Evolutionary conservation across 2,888 invertebrate species (phyloP), one percentile per base, ranked within the genome.

Genomic region (Sinhomidia bicolor): DNA sequence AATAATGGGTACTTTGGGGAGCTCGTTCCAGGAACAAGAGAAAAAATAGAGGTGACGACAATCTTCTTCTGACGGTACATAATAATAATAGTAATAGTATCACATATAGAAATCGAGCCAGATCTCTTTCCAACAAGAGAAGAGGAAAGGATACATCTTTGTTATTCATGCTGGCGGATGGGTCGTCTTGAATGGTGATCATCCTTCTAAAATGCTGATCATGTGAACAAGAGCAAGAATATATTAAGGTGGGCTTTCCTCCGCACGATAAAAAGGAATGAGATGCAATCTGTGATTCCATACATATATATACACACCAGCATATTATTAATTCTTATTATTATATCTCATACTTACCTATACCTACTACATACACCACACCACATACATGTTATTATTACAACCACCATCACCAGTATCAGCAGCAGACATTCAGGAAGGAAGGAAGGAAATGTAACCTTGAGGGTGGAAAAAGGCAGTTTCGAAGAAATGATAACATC

Each of bases 201-300:
- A 47, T 85, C 29, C 80, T 86, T 41, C 79, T 10, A 87, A 87
- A 76, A 87, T 87, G 87, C 87, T 87, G 87, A 87, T 87, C 87
- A 54, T 82, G 87, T 87, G 71, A 81, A 87, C 17, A 87, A 47
- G 76, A 78, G 14, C 32, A 54, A n/a, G 54, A 78, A 78, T 78
- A 78, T 44, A 54, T 78, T 54, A 78, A 78, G 76, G 76, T 78
- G 54, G 76, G 51, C 12, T 78, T 78, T 17, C 47, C 47, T 1
- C 20, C 32, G n/a, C 54, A 32, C 76, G 32, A 78, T 78, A 78
- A 78, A 78, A 78, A 78, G 12, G 76, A 78, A 78, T 78, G 54
- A 54, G 76, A 78, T 78, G 51, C 76, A 78, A 78, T 78, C 51
- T 51, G 51, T 54, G 29, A 54, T 26, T 14, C 1, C 2, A 26